Evolutionary conservation across 2,797 vertebrate species (phyloP).

Genomic region (Tauraco hartlaubi): DNA sequence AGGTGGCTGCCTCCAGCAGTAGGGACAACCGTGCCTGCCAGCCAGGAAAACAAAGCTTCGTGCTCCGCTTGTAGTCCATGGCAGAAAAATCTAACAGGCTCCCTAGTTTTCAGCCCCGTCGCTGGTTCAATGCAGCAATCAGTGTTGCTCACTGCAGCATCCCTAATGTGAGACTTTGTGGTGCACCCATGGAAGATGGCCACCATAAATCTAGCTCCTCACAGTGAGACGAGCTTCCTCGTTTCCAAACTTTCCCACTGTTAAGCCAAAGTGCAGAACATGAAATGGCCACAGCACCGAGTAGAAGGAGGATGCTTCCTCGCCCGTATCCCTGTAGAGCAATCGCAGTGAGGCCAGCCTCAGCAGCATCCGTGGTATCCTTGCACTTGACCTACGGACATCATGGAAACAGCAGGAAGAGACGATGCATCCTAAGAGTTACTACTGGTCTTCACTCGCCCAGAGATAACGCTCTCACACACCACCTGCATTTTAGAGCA

Average conservation of each 20-base stretch:
- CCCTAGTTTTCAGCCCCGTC: background rate
- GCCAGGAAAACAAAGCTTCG: background rate
- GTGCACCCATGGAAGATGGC: background rate
- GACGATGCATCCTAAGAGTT: background rate
- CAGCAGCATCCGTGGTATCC: background rate
- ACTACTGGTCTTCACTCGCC: background rate
- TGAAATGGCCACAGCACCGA: background rate
- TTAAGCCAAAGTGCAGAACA: background rate
- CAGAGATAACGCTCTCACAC: background rate
- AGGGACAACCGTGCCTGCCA: background rate
- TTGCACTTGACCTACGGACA: accelerated
- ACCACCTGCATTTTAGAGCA: background rate
- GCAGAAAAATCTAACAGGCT: background rate
- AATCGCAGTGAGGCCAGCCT: background rate
- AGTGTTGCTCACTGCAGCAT: background rate
- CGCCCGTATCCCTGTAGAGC: background rate
- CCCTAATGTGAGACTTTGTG: background rate
- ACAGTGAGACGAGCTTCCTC: background rate
- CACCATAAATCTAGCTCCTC: accelerated
- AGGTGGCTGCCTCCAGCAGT: background rate
- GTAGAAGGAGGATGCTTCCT: background rate
- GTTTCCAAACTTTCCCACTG: background rate
- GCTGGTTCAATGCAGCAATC: background rate
- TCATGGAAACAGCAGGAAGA: background rate
- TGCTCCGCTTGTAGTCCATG: background rate